A percentile compares a stretch with the other conserved stretches of the same genome.
Evolutionary conservation across 2,113 vertebrate genomes (phyloP).

Genomic region (Sander vitreus): DNA sequence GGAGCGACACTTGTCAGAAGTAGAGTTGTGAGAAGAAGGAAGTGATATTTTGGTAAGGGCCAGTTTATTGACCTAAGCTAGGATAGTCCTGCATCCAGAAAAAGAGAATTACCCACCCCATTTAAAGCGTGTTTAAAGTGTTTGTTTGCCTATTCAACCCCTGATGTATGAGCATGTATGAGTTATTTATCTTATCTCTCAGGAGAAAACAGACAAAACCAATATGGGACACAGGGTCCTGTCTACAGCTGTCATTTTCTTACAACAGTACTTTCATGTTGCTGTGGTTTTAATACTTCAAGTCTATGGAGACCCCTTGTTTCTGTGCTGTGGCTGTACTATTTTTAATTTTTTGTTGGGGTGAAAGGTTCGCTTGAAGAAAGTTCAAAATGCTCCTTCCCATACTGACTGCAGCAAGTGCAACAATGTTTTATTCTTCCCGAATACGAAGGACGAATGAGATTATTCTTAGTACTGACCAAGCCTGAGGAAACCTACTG

Average conservation of each 20-base stretch:
- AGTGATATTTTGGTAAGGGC: neutral
- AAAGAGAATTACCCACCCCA: neutral
- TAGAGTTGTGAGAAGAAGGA: neutral
- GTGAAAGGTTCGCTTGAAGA: slow-evolving; percentile 8
- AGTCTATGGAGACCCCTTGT: neutral
- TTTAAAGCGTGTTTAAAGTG: neutral
- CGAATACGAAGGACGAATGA: neutral
- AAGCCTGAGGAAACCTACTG: slow-evolving; percentile 11
- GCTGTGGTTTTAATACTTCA: neutral
- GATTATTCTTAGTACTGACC: slow-evolving; percentile 29
- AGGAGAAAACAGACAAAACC: neutral
- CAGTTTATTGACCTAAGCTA: neutral
- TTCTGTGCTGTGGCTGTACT: no score
- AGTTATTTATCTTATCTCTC: neutral
- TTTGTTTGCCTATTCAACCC: neutral
- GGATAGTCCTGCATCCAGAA: neutral
- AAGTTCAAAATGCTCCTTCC: slow-evolving; percentile 36
- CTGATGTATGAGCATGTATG: neutral
- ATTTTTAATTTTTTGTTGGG: neutral
- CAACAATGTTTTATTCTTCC: neutral
- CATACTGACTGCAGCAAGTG: neutral
- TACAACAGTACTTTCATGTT: neutral
- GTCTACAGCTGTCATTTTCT: neutral
- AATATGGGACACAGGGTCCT: neutral
- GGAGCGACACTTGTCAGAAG: neutral